Evolutionary conservation across 1,140 invertebrate genomes (phyloP).

Genomic region (Teleopsis dalmanni): DNA sequence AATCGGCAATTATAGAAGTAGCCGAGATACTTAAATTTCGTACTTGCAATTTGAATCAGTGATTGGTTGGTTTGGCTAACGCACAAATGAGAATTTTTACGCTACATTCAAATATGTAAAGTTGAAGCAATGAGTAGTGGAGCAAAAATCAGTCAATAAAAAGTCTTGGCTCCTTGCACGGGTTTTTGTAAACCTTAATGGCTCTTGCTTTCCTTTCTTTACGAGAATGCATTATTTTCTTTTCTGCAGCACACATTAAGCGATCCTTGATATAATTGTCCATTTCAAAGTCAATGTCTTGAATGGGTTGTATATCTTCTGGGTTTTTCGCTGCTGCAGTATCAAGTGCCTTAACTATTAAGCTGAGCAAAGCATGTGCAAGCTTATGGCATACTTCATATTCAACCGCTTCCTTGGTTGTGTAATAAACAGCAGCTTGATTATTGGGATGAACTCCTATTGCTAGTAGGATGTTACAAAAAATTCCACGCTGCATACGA

Average conservation of each 20-base stretch:
- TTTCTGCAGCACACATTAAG: slow-evolving; percentile 36
- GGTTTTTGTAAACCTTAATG: too few species aligned
- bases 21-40: too few species aligned
- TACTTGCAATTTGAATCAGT: too few species aligned
- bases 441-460: slow-evolving; percentile 33
- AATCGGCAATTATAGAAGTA: too few species aligned
- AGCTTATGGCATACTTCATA: slow-evolving; percentile 35
- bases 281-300: slow-evolving; percentile 31
- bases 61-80: too few species aligned
- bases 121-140: too few species aligned
- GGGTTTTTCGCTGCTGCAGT: slow-evolving; percentile 24
- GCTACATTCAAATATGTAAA: too few species aligned
- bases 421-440: slow-evolving; percentile 35
- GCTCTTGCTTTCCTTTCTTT: too few species aligned
- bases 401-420: slow-evolving; percentile 32
- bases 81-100: too few species aligned
- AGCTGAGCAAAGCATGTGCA: slow-evolving; percentile 30
- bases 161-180: too few species aligned
- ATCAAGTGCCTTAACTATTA: slow-evolving; percentile 35
- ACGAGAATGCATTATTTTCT: slow-evolving; percentile 18
- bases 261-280: slow-evolving; percentile 37
- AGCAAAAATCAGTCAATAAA: too few species aligned
- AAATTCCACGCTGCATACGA: slow-evolving; percentile 38
- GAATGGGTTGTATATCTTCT: slow-evolving; percentile 14
- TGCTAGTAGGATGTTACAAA: slow-evolving; percentile 33